Evolutionary conservation across 1,140 invertebrate species (phyloP), one percentile per base, ranked within the genome.

Genomic region (Drosophila sp.): DNA sequence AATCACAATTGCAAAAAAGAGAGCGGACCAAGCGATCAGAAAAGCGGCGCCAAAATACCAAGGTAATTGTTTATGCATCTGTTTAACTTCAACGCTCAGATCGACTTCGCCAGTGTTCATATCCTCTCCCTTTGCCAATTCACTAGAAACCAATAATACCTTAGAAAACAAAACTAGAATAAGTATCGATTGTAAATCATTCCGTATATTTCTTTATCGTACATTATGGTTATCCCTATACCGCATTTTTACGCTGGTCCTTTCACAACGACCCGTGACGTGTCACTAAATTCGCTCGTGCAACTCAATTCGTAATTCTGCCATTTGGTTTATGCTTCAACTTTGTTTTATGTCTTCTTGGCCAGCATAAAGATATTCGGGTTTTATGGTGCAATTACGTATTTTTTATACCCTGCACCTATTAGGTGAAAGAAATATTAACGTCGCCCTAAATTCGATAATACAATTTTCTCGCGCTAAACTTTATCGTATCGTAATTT

Each of bases 41-140:
- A 75, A 91, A 11, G 64, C 56, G 29, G 86, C 83, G 3, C 83
- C 80, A 74, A 85, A 90, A 40, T 80, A 90, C 90, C 90, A 91
- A 5, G 79, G 30, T 6, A 89, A 17, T 0, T 29, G 69, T 29
- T 87, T 86, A 0, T 38, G 1, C 4, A 8, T 27, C 8, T 29
- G 17, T 25, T 47, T 47, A 23, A 17, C 5, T 7, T 23, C 5
- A 47, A 47, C 5, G 17, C 6, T 7, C 23, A 47, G 2, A 0
- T 47, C 44, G 17, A 25, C 44, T 10, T 11, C 8, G 8, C 8
- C 35, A 10, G 8, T 2, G 35, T 38, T 10, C 0, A 38, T 60
- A 6, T 54, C 54, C 29, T 66, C 60, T 23, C 10, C 74, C 0
- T 25, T 54, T 1, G 82, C 3, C 10, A 72, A 54, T 3, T 82